Evolutionary conservation across 2,113 vertebrate species (phyloP), one percentile per base, ranked within the genome.

Genomic region (Callionymus lyra): DNA sequence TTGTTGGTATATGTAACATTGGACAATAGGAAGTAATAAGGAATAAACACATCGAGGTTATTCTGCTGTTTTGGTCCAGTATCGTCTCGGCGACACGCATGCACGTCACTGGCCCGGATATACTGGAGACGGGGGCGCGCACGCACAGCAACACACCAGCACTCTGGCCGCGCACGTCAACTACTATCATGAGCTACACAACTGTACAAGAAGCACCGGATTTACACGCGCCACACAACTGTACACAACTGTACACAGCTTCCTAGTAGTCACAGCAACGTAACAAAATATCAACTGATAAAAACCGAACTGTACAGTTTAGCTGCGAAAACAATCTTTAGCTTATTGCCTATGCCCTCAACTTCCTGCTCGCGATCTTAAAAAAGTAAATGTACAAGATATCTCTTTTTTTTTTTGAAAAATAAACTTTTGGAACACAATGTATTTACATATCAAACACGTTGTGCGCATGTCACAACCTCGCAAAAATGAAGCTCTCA

Each of bases 301-400:
- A 81, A 73, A 51, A 86, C 41, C 67, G 68, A 74, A 85, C 86
- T 89, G 86, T 85, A 85, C 86, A 85, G 34, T 89, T n/a, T 88
- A 92, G 88, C 90, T 92, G 90, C 91, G n/a, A 89, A 92, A 88
- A 85, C 85, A 62, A 53, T 1, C 34, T 53, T 82, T 87, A 91
- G 84, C 86, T 94, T 94, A 94, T 94, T 95, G 90, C 91, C 89
- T 92, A 90, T 92, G 90, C 89, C 93, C 91, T 89, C 88, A 83
- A 65, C 40, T 17, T 54, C 48, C 56, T 38, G 50, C 50, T 38
- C 38, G 15, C 50, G 49, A 79, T 53, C 63, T 56, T 38, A 48
- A 53, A 51, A 34, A 47, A 47, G n/a, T 19, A 44, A 58, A 61
- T 49, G 12, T 70, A 68, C 59, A 80, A 44, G 38, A 5, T 27